Conservation (phyloP, 1,140 invertebrate species). For the Meloidogyne exigua region DNA sequence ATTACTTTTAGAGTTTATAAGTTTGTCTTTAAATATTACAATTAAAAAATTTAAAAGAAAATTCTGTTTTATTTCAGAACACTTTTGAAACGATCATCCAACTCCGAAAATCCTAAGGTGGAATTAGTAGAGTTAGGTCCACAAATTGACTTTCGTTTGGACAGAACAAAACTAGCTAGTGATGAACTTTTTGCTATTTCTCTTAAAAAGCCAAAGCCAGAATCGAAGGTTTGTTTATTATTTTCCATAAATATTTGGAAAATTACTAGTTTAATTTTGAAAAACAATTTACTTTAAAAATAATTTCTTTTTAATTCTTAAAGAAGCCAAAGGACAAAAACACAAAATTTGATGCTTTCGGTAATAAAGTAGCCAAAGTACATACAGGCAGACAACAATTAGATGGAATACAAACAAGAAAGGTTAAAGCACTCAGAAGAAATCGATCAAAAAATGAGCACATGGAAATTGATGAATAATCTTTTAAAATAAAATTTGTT, state of each 20-base stretch:
- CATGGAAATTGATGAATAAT: conserved; percentile 26
- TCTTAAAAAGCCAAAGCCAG: conserved; percentile 78
- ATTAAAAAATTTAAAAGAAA: not conserved
- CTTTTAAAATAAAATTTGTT: not conserved
- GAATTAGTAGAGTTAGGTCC: conserved; percentile 93
- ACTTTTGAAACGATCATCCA: conserved; percentile 84
- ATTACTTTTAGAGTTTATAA: conserved; percentile 83
- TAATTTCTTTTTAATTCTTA: conserved; percentile 36
- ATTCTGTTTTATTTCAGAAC: conserved; percentile 69
- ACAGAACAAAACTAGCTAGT: conserved; percentile 82
- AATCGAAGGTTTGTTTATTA: conserved; percentile 69
- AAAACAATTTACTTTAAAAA: not conserved
- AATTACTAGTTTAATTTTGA: too few relatives aligned
- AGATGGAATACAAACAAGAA: conserved; percentile 80
- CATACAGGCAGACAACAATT: conserved; percentile 88
- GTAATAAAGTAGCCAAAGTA: conserved; percentile 82
- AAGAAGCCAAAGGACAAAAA: conserved; percentile 84
- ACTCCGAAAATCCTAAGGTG: conserved; percentile 75
- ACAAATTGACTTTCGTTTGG: conserved; percentile 79
- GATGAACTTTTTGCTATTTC: conserved; percentile 85
- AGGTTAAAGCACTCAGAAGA: conserved; percentile 77
- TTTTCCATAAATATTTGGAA: conserved; percentile 37
- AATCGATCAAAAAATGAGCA: conserved; percentile 29
- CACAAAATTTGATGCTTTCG: conserved; percentile 79
- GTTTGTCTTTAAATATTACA: conserved; percentile 63